Percentiles rank a stretch among this genome's conserved stretches.
Conservation (phyloP, 2,797 vertebrate genomes). For the Amphiprion clarkii region DNA sequence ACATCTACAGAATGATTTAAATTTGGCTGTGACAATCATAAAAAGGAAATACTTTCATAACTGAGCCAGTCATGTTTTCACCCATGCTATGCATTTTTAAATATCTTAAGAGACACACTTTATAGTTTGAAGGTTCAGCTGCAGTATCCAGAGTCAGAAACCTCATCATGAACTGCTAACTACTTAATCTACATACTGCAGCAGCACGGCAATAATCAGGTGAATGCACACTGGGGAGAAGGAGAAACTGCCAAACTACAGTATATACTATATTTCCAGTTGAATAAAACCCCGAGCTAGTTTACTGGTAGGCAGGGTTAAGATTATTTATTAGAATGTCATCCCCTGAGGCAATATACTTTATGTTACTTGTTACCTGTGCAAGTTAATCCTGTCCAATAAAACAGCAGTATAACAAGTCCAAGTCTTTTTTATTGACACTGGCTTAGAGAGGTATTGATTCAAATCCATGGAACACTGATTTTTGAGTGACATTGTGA, state of each 20-base stretch:
- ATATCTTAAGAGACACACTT: neutral
- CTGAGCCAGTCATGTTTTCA: neutral
- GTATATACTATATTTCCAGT: neutral
- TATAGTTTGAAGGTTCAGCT: constrained; percentile 12
- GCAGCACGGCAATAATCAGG: neutral
- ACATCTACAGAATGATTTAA: no score
- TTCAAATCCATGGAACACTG: neutral
- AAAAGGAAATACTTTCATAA: neutral
- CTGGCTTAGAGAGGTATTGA: neutral
- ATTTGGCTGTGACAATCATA: no score
- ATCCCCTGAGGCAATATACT: neutral
- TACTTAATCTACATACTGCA: neutral
- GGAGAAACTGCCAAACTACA: neutral
- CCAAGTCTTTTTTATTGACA: constrained; percentile 18
- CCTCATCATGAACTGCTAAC: constrained; percentile 11
- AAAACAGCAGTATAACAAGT: neutral
- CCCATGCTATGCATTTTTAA: neutral
- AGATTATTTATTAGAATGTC: neutral
- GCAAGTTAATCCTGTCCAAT: neutral
- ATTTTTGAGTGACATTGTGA: neutral
- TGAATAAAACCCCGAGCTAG: neutral
- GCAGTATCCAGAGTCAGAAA: constrained; percentile 1
- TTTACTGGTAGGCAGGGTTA: neutral
- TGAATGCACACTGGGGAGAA: neutral
- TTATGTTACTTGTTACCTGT: neutral